Evolutionary conservation across 1,140 invertebrate genomes (phyloP), one percentile per base, ranked within the genome.

Genomic region (Achroia grisella): DNA sequence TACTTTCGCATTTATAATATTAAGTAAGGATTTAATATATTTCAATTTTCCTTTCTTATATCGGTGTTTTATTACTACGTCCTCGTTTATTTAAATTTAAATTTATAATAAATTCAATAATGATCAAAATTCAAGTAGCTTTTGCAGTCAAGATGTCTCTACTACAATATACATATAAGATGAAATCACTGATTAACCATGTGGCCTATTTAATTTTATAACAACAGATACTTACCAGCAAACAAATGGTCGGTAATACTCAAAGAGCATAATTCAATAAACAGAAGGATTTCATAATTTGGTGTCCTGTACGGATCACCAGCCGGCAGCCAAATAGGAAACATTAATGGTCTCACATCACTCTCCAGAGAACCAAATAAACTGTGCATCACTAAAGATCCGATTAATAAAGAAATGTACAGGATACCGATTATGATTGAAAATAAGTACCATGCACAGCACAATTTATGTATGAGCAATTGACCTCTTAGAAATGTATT

Each of bases 271-370:
- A 49, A 36, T 39, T 74, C 36, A 5, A 62, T 39, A 32, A 56
- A 12, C 6, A 74, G 28, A 41, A 77, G 65, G n/a, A 77, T 48
- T 64, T 77, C 73, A 17, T 74, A 77, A 33, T 67, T 72, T 0
- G 73, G 71, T 30, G 71, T 64, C 13, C 67, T 56, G 37, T 72
- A 68, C 0, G 64, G 63, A 30, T 74, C 69, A 39, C 69, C 69
- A 10, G 57, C 39, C 0, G 73, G 71, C 1, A 77, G 48, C 71
- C 69, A 78, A 36, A 73, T 41, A 0, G 71, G 62, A 31, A 75
- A 75, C 3, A 65, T 47, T 8, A 78, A 14, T 0, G 74, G 74
- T n/a, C 73, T 58, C 14, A 34, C 62, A 28, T 69, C 34, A 39
- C 69, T 67, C 13, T 61, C 51, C 8, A 62, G 57, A 0, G 59